Evolutionary conservation across 2,113 vertebrate genomes (phyloP), one percentile per base, ranked within the genome.

Genomic region (Lepisosteus osseus): DNA sequence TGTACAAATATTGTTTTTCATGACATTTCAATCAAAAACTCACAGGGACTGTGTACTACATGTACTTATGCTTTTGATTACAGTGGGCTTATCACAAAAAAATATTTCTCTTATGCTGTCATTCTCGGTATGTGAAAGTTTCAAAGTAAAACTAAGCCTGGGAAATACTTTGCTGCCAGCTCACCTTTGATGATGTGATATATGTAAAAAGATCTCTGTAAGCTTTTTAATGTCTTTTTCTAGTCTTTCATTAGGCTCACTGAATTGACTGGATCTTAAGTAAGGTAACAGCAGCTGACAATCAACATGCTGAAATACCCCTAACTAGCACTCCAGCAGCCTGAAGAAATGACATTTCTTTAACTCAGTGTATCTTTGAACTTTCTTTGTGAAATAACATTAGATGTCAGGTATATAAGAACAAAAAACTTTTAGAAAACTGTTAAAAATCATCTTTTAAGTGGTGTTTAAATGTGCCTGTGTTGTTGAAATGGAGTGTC

Each of bases 161-260:
- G 4, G 11, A 54, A 54, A 12, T n/a, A 47, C 41, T 66, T 69
- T 67, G 63, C 5, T 51, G 47, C 47, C 47, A 51, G 69, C 59
- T 51, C 51, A 67, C 9, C 73, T 80, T 80, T 80, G 73, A 75
- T 73, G 69, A 44, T 29, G 67, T 74, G 70, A 78, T 78, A 71
- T 75, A 71, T 74, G 66, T 73, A 47, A 57, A 29, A 29, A 29
- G 29, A 29, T 29, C 29, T 29, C 29, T 29, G 29, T 29, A 29
- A 29, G 29, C 29, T 29, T 29, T 29, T 29, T 29, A 29, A 29
- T 29, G 29, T 29, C 29, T 29, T 29, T 55, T 43, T 14, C 54
- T 56, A 54, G 14, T 61, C 54, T 65, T 6, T 66, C 70, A 42
- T 1, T 29, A 40, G 11, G n/a, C 2, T 51, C 8, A 67, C 69